Evolutionary conservation across 2,113 vertebrate species (phyloP).

Genomic region (Rhipidura dahli): DNA sequence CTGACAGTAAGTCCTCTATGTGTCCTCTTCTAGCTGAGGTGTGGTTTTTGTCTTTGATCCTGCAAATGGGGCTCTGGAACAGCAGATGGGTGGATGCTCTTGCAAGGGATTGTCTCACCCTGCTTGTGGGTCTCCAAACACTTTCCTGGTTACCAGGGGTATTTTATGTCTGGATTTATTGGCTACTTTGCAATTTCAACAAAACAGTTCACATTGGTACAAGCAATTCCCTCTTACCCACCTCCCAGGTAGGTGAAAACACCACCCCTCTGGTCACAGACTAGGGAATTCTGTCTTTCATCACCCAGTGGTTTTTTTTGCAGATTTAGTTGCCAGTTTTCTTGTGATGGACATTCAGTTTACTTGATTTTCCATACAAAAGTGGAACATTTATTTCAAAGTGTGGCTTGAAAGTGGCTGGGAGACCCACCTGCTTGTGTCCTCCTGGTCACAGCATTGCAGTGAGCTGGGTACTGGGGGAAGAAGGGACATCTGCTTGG

Average conservation of each 20-base stretch:
- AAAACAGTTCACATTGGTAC: rapidly evolving
- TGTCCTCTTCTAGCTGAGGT: conserved; percentile 19
- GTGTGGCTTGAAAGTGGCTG: not conserved
- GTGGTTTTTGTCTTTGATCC: not conserved
- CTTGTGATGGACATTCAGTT: not conserved
- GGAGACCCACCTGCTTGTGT: not conserved
- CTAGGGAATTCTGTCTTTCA: not conserved
- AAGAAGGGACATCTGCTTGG: not conserved
- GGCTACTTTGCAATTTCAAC: not conserved
- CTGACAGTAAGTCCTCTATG: not conserved
- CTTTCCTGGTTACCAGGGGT: rapidly evolving
- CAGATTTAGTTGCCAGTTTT: not conserved
- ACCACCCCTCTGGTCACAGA: not conserved
- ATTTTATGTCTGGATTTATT: not conserved
- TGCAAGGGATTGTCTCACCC: not conserved
- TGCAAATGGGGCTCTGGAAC: not conserved
- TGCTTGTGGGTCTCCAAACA: not conserved
- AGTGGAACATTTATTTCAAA: not conserved
- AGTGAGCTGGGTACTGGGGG: rapidly evolving
- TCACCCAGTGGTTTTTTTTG: not conserved
- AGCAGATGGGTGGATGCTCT: not conserved
- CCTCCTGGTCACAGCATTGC: not conserved
- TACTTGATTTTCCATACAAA: not conserved
- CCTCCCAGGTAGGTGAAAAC: not conserved
- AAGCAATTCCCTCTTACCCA: not conserved